Evolutionary conservation across 2,797 vertebrate genomes (phyloP).

Genomic region (Spea hammondii): DNA sequence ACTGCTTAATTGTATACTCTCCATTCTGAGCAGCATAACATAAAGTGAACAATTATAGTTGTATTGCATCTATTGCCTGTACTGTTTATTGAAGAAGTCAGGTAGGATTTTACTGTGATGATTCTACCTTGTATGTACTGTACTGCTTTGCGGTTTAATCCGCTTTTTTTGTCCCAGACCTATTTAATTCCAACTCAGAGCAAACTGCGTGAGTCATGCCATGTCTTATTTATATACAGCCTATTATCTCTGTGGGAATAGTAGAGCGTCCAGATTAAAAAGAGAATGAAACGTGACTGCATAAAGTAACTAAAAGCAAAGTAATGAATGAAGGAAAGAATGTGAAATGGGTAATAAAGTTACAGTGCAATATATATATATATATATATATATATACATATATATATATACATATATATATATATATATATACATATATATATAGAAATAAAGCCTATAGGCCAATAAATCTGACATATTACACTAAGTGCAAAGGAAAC

Average conservation of each 20-base stretch:
- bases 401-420: no score
- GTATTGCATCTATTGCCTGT: not conserved
- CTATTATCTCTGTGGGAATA: conserved; percentile 16
- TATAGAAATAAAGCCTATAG: no score
- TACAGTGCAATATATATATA: no score
- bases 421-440: no score
- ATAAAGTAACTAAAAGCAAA: not conserved
- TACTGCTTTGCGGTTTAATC: conserved; percentile 12
- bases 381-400: no score
- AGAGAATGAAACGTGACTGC: not conserved
- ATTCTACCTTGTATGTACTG: not conserved
- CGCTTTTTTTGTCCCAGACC: conserved; percentile 17
- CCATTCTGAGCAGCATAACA: not conserved
- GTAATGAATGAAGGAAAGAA: not conserved
- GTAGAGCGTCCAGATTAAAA: not conserved
- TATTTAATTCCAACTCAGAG: conserved; percentile 25
- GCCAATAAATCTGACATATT: no score
- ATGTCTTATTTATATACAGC: not conserved
- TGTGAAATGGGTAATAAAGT: no score
- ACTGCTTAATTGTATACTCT: conserved; percentile 1
- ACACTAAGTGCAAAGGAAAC: no score
- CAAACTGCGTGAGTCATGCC: conserved; percentile 27
- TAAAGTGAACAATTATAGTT: conserved; percentile 14
- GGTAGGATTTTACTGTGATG: not conserved
- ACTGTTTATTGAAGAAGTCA: not conserved